Evolutionary conservation across 1,140 invertebrate genomes (phyloP).

Genomic region (Drosophila chauvacae): DNA sequence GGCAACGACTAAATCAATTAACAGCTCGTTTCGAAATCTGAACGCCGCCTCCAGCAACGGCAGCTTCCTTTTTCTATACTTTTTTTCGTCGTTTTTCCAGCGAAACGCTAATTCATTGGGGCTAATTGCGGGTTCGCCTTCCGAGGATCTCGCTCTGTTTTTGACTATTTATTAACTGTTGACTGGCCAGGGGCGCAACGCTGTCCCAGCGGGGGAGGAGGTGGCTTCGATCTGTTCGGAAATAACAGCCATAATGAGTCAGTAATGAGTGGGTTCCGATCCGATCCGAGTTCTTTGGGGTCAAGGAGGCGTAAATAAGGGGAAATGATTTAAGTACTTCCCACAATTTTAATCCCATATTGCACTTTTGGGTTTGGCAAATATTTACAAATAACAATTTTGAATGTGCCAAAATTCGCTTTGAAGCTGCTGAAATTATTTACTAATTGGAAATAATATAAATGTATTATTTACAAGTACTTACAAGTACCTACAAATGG

Average conservation of each 20-base stretch:
- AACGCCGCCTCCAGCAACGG: slow-evolving; percentile 52
- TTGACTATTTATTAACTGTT: slow-evolving; percentile 78
- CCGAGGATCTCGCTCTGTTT: slow-evolving; percentile 43
- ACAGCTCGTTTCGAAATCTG: slow-evolving; percentile 76
- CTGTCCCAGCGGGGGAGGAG: slow-evolving; percentile 25
- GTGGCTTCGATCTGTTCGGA: slow-evolving; percentile 12
- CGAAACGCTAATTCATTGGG: slow-evolving; percentile 65
- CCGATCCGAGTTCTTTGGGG: slow-evolving; percentile 7
- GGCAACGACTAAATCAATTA: slow-evolving; percentile 80
- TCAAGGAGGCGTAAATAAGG: slow-evolving; percentile 12
- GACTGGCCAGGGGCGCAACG: slow-evolving; percentile 41
- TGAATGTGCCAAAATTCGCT: slow-evolving; percentile 2
- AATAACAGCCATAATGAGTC: slow-evolving; percentile 41
- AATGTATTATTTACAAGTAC: not conserved
- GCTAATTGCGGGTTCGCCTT: slow-evolving; percentile 55
- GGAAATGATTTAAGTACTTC: slow-evolving; percentile 9
- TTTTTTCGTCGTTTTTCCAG: slow-evolving; percentile 23
- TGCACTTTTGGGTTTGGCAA: slow-evolving; percentile 4
- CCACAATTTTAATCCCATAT: slow-evolving; percentile 11
- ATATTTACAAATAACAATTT: slow-evolving; percentile 13
- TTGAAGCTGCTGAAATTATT: slow-evolving; percentile 2
- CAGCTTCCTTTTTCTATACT: slow-evolving; percentile 49
- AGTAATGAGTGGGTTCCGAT: slow-evolving; percentile 37
- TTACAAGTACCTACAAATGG: not conserved
- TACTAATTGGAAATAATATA: slow-evolving; percentile 1